phyloP scores from a whole-genome alignment of 2,888 invertebrate genomes.

The Tetheella fluctuosa region DNA sequence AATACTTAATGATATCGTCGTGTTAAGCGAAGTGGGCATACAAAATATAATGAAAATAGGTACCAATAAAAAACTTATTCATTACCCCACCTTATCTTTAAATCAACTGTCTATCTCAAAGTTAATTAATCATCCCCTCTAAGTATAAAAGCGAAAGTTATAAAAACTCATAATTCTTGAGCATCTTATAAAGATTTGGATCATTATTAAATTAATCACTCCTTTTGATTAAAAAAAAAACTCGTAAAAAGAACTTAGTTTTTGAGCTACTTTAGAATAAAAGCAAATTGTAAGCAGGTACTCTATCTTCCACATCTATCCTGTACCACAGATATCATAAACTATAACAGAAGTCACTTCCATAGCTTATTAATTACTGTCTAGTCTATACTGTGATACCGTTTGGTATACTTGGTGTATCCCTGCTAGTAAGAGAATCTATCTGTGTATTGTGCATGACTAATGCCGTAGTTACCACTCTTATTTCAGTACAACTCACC shows the following conservation, averaged over 20 bases:
- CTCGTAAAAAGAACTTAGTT: not conserved
- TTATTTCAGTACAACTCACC: too few species aligned
- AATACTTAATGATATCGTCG: not conserved
- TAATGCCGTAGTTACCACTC: too few species aligned
- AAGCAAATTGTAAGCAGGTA: too few species aligned
- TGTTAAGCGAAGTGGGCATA: not conserved
- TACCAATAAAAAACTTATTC: not conserved
- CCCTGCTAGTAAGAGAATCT: too few species aligned
- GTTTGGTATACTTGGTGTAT: too few species aligned
- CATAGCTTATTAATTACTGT: too few species aligned
- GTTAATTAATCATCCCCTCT: not conserved
- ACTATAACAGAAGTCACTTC: too few species aligned
- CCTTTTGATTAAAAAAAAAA: not conserved
- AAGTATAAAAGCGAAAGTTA: constrained; percentile 1
- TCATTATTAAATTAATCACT: not conserved
- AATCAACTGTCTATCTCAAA: constrained; percentile 2
- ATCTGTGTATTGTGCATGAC: too few species aligned
- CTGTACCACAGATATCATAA: too few species aligned
- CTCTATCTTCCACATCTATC: too few species aligned
- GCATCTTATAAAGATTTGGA: constrained; percentile 6
- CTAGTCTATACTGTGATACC: too few species aligned
- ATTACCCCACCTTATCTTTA: not conserved
- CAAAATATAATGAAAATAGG: not conserved
- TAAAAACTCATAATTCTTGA: constrained; percentile 1
- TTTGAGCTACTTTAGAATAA: not conserved